Conservation (phyloP, 23 tunicate genomes). For the Ciona savignyi region DNA sequence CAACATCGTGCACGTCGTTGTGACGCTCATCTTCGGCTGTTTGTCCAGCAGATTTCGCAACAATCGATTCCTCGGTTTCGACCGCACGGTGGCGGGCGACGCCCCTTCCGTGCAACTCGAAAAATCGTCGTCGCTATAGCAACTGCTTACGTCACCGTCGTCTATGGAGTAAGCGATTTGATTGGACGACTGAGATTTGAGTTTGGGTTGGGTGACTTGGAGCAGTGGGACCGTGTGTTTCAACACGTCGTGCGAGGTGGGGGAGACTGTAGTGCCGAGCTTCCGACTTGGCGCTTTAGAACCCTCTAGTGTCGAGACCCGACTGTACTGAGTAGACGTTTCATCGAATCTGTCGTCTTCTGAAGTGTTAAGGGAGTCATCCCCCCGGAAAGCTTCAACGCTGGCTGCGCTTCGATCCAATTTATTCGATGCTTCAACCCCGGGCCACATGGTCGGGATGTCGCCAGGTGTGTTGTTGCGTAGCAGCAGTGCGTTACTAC, state of each 20-base stretch:
- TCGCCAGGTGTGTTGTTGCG: not conserved
- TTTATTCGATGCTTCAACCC: not conserved
- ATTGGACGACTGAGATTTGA: not conserved
- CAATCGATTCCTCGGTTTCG: conserved; percentile 6
- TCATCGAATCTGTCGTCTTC: conserved; percentile 1
- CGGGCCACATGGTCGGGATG: conserved; percentile 2
- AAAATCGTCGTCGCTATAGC: not conserved
- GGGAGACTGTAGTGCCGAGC: not conserved
- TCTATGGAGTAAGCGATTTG: not conserved
- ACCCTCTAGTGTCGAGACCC: conserved; percentile 20
- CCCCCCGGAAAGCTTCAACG: not conserved
- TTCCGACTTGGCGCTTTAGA: conserved; percentile 1
- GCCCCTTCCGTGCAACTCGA: not conserved
- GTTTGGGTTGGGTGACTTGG: not conserved
- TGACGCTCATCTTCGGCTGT: conserved; percentile 23
- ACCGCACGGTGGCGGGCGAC: not conserved
- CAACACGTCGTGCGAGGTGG: not conserved
- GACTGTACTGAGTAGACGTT: conserved; percentile 17
- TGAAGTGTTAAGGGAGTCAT: not conserved
- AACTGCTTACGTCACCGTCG: not conserved
- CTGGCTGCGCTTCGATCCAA: not conserved
- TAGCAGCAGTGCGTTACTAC: not conserved
- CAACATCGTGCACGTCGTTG: conserved; percentile 29
- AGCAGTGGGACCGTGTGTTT: not conserved
- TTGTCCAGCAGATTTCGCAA: conserved; percentile 16